Base-by-base conservation (phyloP, 2,888 invertebrate genomes). In the Drosophila recens region DNA sequence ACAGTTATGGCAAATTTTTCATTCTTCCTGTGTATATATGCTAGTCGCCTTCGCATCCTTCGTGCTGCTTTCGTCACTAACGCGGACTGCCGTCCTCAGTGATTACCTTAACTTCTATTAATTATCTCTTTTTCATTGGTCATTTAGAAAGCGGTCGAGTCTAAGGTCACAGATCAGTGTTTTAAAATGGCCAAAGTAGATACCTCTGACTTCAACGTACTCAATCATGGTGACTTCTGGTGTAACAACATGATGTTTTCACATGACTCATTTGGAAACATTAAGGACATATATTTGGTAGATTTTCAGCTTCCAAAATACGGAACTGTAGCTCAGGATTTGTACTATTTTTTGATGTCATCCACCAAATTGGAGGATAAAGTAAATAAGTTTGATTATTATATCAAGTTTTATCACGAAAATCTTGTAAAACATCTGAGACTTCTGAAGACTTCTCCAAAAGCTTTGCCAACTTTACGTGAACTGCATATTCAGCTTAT, bases 261-360 rank as follows among this genome's bases (percentile, higher is more conserved):
- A 1, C 77, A 91, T 54, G 89, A 90, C 52, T 75, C 79, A 0
- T 69, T 62, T 15, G 86, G 86, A 0, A 79, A 85, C 9, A 71
- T 87, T 6, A 76, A 80, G 5, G 85, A 91, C 4, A 81, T 87
- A 0, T 79, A 80, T 1, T 69, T 92, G 20, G 82, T 92, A 3
- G 92, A 92, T 48, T 91, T 79, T 42, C 92, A 92, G 73, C 27
- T 91, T 13, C 73, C 77, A 0, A 87, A 81, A 54, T 92, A 87
- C 53, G 90, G 88, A 5, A 69, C 82, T 8, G 90, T 91, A 0
- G 87, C 89, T 0, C 76, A 89, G 8, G 92, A 92, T 68, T 72
- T 92, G 36, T 70, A 75, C 5, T 91, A 90, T 42, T 87, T 92
- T 4, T 45, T 92, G 5, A 15, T 92, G 6, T 89, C 91, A 0